Evolutionary conservation across 2,797 vertebrate species (phyloP).

Genomic region (Phalanger gymnotis): DNA sequence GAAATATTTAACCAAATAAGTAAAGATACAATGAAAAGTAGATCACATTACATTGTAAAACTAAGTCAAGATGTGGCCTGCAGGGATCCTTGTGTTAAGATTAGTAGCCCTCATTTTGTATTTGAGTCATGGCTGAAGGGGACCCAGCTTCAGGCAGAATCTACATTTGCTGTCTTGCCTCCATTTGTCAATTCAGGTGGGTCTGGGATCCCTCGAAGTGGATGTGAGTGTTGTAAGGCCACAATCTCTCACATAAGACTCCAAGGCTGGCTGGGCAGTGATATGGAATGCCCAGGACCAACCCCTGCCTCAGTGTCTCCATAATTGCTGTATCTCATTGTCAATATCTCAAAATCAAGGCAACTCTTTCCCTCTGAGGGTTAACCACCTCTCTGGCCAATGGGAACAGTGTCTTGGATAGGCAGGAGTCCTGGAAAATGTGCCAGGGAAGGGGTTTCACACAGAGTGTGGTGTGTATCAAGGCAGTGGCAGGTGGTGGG

Average conservation of each 20-base stretch:
- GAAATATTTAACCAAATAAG: neutral
- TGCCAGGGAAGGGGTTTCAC: neutral
- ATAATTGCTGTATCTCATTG: neutral
- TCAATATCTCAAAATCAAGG: conserved; percentile 13
- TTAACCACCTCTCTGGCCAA: conserved; percentile 5
- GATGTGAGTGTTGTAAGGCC: neutral
- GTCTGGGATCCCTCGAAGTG: neutral
- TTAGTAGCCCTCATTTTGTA: neutral
- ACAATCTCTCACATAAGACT: no score
- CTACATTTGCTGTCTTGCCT: neutral
- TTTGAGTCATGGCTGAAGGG: neutral
- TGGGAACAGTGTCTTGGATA: conserved; percentile 1
- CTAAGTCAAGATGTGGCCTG: neutral
- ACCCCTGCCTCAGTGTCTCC: neutral
- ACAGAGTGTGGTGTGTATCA: conserved; percentile 16
- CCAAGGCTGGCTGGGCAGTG: neutral
- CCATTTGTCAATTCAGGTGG: neutral
- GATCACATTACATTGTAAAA: neutral
- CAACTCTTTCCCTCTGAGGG: conserved; percentile 38
- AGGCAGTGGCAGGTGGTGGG: conserved; percentile 32
- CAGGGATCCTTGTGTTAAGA: neutral
- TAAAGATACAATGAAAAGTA: neutral
- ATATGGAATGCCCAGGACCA: neutral
- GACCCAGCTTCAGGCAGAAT: neutral
- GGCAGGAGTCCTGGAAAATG: neutral